phyloP scores from a whole-genome alignment of 2,113 vertebrate species.

The Lophochroa leadbeateri region DNA sequence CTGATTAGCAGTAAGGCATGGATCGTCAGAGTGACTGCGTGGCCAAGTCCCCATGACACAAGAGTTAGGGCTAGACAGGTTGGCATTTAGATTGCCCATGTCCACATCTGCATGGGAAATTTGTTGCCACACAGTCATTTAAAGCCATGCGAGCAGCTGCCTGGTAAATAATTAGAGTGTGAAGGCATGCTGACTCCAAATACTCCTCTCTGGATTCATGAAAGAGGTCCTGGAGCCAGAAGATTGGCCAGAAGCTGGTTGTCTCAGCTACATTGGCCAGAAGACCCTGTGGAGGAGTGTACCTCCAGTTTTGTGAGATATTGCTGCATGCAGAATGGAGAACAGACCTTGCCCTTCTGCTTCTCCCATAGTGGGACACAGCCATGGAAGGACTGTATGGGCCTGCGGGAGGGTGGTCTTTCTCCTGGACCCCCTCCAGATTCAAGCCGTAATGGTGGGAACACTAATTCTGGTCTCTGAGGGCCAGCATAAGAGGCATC shows the following conservation, averaged over 20 bases:
- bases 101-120: neutral
- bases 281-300: neutral
- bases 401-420: neutral
- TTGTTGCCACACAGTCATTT: neutral
- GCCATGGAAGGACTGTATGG: fast-evolving
- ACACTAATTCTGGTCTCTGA: neutral
- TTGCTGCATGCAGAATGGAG: neutral
- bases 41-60: neutral
- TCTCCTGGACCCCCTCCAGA: neutral
- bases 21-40: neutral
- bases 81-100: neutral
- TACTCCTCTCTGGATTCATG: neutral
- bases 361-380: neutral
- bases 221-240: neutral
- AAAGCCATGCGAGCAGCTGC: neutral
- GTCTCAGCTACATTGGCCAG: neutral
- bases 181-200: neutral
- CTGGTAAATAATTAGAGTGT: neutral
- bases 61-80: neutral
- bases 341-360: neutral
- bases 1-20: neutral
- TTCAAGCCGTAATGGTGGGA: neutral
- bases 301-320: neutral
- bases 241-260: neutral
- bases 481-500: neutral